Conservation (phyloP, 2,113 vertebrate genomes). For the Isichthys henryi region DNA sequence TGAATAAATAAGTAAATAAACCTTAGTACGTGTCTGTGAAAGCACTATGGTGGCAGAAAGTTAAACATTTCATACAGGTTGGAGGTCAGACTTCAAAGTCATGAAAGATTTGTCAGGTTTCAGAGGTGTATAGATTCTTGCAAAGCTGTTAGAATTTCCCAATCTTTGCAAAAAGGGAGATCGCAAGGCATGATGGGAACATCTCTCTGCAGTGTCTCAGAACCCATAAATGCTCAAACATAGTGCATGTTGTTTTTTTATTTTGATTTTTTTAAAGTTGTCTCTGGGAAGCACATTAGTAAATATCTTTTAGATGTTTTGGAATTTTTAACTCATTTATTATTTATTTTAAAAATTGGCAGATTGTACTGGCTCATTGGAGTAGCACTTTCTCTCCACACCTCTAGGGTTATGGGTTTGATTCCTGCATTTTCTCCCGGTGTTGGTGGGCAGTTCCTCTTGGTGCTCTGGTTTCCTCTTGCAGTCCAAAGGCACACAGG, state of each 20-base stretch:
- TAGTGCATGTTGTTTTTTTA: neutral
- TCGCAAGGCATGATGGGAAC: neutral
- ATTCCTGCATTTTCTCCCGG: neutral
- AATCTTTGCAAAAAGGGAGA: constrained; percentile 4
- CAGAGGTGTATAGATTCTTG: neutral
- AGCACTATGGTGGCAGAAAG: neutral
- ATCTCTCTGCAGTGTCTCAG: neutral
- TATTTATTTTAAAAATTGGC: neutral
- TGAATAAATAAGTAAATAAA: no score
- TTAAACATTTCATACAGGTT: neutral
- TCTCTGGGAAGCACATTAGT: neutral
- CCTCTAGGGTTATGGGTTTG: neutral
- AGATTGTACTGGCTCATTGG: neutral
- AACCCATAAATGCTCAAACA: neutral
- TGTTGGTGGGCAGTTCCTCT: neutral
- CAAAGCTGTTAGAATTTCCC: neutral
- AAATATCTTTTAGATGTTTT: neutral
- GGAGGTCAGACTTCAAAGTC: neutral
- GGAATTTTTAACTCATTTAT: neutral
- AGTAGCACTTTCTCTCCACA: neutral
- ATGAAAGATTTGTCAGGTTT: neutral
- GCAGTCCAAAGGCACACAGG: neutral
- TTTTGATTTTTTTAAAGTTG: neutral
- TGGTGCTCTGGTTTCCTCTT: neutral
- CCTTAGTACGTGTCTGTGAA: neutral